Percentiles rank a stretch among this genome's conserved stretches.
These are phyloP conservation scores for Trichogramma evanescens DNA, from an alignment of 2,888 invertebrate species.

Conservation along the genomic window DNA sequence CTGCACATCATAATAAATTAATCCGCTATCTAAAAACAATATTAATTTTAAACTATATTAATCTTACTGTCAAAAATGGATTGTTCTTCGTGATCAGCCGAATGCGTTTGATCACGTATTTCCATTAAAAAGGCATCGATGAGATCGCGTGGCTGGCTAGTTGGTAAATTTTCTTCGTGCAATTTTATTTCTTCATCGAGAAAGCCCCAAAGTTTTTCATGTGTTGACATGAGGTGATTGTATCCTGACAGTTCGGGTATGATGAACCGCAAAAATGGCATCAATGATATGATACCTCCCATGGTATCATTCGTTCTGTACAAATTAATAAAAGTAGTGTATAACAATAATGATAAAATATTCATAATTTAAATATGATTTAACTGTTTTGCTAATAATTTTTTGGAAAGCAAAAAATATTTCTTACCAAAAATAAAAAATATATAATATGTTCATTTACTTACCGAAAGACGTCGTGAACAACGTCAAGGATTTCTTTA, in stretches of 20 bases:
- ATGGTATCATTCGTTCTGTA: conserved; percentile 55
- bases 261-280: conserved; percentile 61
- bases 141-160: conserved; percentile 50
- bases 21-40: background rate
- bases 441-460: background rate
- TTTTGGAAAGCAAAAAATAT: background rate
- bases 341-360: background rate
- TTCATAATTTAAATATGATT: background rate
- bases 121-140: conserved; percentile 61
- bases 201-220: conserved; percentile 53
- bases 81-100: conserved; percentile 13
- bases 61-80: conserved; percentile 36
- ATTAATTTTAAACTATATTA: background rate
- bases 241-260: conserved; percentile 61
- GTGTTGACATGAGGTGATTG: conserved; percentile 50
- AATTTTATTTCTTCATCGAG: conserved; percentile 46
- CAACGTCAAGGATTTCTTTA: conserved; percentile 52
- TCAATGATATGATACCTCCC: conserved; percentile 63
- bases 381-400: background rate
- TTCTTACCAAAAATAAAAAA: background rate
- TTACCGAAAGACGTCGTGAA: conserved; percentile 57
- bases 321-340: background rate
- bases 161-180: conserved; percentile 30
- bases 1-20: conserved; percentile 27
- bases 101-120: conserved; percentile 42